phyloP scores from a whole-genome alignment of 2,797 vertebrate species.

The Tapera naevia region DNA sequence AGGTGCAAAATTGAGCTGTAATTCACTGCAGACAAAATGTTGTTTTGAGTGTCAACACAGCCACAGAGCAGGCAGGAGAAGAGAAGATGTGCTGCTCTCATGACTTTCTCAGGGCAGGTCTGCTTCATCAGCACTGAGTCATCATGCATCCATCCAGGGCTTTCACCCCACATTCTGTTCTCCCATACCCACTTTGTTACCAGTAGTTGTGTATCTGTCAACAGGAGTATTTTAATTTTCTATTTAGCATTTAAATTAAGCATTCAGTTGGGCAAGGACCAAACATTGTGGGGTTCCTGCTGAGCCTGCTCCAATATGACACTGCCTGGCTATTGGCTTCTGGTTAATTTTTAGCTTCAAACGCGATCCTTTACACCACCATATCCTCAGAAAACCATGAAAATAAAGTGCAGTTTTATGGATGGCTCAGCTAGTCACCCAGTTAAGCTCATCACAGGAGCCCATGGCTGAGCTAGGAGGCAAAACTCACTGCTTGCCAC shows the following conservation, averaged over 20 bases:
- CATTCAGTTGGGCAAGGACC: neutral
- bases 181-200: neutral
- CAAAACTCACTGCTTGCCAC: too few species aligned
- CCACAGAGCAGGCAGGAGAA: neutral
- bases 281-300: fast-evolving
- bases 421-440: neutral
- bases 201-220: neutral
- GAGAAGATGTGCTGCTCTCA: fast-evolving
- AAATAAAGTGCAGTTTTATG: neutral
- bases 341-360: neutral
- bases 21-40: neutral
- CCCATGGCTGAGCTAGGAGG: neutral
- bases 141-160: fast-evolving
- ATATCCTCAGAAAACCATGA: neutral
- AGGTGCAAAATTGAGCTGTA: neutral
- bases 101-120: neutral
- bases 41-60: neutral
- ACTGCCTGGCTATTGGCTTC: neutral
- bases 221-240: neutral
- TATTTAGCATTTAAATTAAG: neutral
- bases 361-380: neutral
- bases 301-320: neutral
- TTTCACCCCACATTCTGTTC: neutral
- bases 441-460: neutral
- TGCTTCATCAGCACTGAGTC: neutral